phyloP scores from a whole-genome alignment of 1,140 invertebrate species.

The Radopholus similis region DNA sequence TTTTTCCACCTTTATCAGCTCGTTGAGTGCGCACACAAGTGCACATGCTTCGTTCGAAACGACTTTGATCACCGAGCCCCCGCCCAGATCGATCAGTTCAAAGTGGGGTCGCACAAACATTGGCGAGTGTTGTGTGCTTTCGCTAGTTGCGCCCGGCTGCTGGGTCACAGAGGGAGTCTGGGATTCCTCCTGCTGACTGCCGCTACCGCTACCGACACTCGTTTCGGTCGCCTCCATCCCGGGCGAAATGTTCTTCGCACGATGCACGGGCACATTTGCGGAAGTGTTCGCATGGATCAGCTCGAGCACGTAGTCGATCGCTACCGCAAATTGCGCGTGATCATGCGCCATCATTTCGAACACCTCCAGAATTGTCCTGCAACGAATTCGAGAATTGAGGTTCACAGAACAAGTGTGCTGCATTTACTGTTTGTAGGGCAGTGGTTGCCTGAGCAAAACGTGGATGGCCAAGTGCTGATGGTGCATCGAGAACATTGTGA shows the following conservation, averaged over 20 bases:
- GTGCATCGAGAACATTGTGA: constrained; percentile 50
- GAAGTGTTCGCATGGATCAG: constrained; percentile 21
- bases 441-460: constrained; percentile 50
- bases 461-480: constrained; percentile 50
- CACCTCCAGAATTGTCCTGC: constrained; percentile 40
- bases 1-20: constrained; percentile 47
- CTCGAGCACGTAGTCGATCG: constrained; percentile 54
- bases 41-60: constrained; percentile 45
- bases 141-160: too few relatives aligned
- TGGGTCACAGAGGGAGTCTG: too few relatives aligned
- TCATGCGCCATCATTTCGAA: constrained; percentile 50
- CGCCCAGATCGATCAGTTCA: constrained; percentile 40
- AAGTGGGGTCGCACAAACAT: constrained; percentile 14
- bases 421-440: constrained; percentile 43
- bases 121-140: not conserved
- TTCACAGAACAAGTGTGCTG: not conserved
- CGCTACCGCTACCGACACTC: too few relatives aligned
- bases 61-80: constrained; percentile 44
- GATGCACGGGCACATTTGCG: not conserved
- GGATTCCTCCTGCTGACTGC: too few relatives aligned
- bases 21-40: constrained; percentile 47
- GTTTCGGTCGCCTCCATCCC: not conserved
- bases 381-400: constrained; percentile 18
- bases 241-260: not conserved
- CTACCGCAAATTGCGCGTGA: constrained; percentile 38